Base-by-base conservation (phyloP, 2,888 invertebrate species). In the Doris montereyensis region DNA sequence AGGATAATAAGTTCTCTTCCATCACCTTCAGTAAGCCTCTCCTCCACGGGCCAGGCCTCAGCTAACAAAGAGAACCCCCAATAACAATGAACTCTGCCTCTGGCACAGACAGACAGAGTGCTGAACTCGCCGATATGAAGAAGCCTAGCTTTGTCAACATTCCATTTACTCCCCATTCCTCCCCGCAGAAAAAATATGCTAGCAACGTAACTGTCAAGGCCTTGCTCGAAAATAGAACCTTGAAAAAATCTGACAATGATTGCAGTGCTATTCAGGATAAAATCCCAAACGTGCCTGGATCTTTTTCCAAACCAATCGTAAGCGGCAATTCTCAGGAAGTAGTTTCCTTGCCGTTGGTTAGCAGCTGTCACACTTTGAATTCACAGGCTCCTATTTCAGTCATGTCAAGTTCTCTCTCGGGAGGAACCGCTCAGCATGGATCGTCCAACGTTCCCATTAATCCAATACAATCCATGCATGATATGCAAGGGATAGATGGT, bases 171-270 rank as follows among this genome's bases (percentile, higher is more conserved):
- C 52, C 52, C 52, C 52, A 41, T 5, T 41, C 8, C 5, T 41
- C 52, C 52, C 52, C 52, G 17, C 8, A 41, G 17, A 79, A 79
- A 28, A 87, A 88, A 71, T 89, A 89, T 80, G 89, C 89, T 13
- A 85, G 85, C 24, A 89, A 89, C 80, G 86, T 89, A 21, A 90
- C 90, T 13, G 90, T 90, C 0, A 89, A 89, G 83, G 86, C 86
- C 32, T 81, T 90, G 62, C 82, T 90, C 70, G 88, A 89, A 80
- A 88, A 84, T 65, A 78, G 88, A 73, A 65, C 82, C 1, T 76
- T 76, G 17, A 84, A 84, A 58, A 35, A 78, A 26, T 28, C 71
- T 0, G 84, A 85, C 2, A 76, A 34, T 4, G 62, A 17, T 10
- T 52, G 35, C 17, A 73, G 74, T 32, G 75, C 74, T 57, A 52